Percentiles rank a stretch among this genome's conserved stretches.
These are phyloP conservation scores for Esox lucius DNA, from an alignment of 2,797 vertebrate genomes.

Conservation along the genomic window DNA sequence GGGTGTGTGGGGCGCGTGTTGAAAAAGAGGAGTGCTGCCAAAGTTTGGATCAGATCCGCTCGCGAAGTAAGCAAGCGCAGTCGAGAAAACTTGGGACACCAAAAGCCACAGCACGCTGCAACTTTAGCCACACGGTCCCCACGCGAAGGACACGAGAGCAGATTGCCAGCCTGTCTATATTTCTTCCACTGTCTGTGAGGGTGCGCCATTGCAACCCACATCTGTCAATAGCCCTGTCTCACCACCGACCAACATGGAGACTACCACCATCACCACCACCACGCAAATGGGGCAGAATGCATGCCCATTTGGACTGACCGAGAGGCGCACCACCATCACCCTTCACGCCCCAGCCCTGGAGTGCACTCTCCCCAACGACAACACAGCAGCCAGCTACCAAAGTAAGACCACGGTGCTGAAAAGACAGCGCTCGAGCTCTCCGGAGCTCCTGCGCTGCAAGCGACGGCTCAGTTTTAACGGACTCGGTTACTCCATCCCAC, in stretches of 20 bases:
- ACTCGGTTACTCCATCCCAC: constrained; percentile 74
- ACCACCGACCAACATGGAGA: constrained; percentile 63
- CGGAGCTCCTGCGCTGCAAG: constrained; percentile 90
- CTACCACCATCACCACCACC: constrained; percentile 64
- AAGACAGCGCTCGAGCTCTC: constrained; percentile 83
- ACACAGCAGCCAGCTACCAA: constrained; percentile 44
- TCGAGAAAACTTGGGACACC: constrained; percentile 72
- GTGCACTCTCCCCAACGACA: constrained; percentile 45
- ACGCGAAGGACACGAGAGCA: constrained; percentile 82
- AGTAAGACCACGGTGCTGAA: constrained; percentile 78
- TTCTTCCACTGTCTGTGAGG: constrained; percentile 24
- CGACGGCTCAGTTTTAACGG: constrained; percentile 81
- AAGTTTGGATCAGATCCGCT: constrained; percentile 82
- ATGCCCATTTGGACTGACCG: constrained; percentile 71
- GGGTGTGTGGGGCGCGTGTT: constrained; percentile 81
- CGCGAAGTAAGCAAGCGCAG: constrained; percentile 71
- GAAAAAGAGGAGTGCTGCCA: constrained; percentile 85
- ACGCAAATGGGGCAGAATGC: constrained; percentile 63
- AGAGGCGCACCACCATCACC: constrained; percentile 57
- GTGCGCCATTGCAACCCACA: constrained; percentile 26
- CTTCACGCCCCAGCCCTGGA: constrained; percentile 69
- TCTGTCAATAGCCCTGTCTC: constrained; percentile 30
- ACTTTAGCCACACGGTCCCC: constrained; percentile 73
- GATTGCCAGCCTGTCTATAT: constrained; percentile 54
- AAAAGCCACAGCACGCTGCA: constrained; percentile 37